A percentile compares a stretch with the other conserved stretches of the same genome.
Conservation (phyloP, 1,140 invertebrate species). For the Caenorhabditis briggsae region DNA sequence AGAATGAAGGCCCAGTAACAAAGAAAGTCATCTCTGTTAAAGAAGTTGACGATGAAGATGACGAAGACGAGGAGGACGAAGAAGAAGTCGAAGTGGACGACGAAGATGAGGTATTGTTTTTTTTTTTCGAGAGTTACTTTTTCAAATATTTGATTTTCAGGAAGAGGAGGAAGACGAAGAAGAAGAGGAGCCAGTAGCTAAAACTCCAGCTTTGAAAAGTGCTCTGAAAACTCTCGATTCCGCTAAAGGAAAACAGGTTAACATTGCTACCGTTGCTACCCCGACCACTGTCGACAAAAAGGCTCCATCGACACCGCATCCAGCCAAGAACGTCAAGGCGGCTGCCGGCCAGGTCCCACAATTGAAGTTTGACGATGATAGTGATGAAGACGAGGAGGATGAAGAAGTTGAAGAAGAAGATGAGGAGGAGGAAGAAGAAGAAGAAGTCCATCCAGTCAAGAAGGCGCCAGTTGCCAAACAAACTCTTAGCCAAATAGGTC, state of each 20-base stretch:
- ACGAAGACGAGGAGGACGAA: constrained; percentile 39
- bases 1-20: background rate
- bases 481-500: constrained; percentile 3
- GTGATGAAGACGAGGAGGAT: constrained; percentile 61
- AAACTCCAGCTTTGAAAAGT: constrained; percentile 21
- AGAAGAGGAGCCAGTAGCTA: constrained; percentile 35
- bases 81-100: constrained; percentile 53
- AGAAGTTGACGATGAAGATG: constrained; percentile 55
- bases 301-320: constrained; percentile 62
- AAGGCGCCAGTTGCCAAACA: background rate
- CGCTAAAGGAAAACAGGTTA: constrained; percentile 51
- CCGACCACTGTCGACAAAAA: constrained; percentile 62
- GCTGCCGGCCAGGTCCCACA: constrained; percentile 33
- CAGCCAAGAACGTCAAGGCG: constrained; percentile 9
- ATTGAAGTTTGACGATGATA: constrained; percentile 62
- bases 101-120: constrained; percentile 28
- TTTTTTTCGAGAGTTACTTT: background rate
- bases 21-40: background rate
- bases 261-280: constrained; percentile 46
- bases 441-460: background rate
- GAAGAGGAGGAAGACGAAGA: constrained; percentile 56
- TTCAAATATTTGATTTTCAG: background rate
- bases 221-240: constrained; percentile 27
- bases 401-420: constrained; percentile 64
- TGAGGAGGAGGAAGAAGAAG: constrained; percentile 57